Evolutionary conservation across 2,797 vertebrate species (phyloP), one percentile per base, ranked within the genome.

Genomic region (Champsocephalus gunnari): DNA sequence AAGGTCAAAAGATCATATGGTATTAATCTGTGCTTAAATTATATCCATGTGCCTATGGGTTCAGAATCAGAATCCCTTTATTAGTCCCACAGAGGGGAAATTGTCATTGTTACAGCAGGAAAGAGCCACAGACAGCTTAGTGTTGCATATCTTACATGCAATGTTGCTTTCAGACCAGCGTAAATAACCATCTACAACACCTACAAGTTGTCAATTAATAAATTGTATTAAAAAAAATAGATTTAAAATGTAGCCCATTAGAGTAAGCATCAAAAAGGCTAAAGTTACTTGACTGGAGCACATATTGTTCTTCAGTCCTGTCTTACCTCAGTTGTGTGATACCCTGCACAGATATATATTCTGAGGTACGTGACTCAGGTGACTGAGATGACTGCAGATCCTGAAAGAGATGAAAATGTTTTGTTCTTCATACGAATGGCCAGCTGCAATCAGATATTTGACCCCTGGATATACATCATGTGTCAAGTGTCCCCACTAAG

Each of bases 401-500:
- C 48, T 9, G 62, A 78, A 64, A 57, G 49, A 2, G 66, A 17
- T 44, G 32, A 80, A 7, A 61, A 0, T 49, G n/a, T 98, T 87
- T 93, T 98, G 77, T 95, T 96, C 84, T 95, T 80, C 88, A 87
- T 98, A 83, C 96, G 97, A 57, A 92, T 98, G 91, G 96, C 96
- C 87, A 95, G 95, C 71, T 96, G 95, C 94, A 98, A 98, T 94
- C 98, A 99, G 93, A 98, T 98, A 88, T 94, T 96, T 75, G 97
- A 98, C 88, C 97, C 98, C 71, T 99, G 97, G 97, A 96, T 98
- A 72, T 98, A 99, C 93, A 99, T 97, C 94, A 91, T 97, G 41
- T 92, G 66, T 88, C 89, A 94, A 80, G 84, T 89, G 82, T 83
- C 88, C 79, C 66, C 24, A 47, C 70, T 94, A 71, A 95, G 94